Evolutionary conservation across 2,888 invertebrate species (phyloP), one percentile per base, ranked within the genome.

Genomic region (Agonopterix arenella): DNA sequence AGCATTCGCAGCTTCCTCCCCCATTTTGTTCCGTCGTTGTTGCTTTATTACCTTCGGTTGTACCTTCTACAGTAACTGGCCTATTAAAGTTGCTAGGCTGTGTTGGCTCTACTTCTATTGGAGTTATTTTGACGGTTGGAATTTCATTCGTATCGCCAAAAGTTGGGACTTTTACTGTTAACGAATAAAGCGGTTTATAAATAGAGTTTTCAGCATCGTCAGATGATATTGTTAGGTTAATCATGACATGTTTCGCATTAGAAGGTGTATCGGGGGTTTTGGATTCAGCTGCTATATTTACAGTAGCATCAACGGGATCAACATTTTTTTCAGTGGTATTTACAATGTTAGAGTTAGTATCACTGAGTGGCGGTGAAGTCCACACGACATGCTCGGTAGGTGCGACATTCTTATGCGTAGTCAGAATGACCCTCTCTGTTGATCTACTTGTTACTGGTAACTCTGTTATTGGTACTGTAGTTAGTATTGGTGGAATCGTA

Each of bases 221-320:
- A 44, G 94, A 93, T 53, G 94, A 92, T 67, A 96, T 95, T 8
- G 96, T 95, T 59, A 96, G 90, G 82, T 96, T 96, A 54, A 96
- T 93, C 59, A 95, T 86, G 63, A 96, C 92, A 64, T 93, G 92
- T 78, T 92, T 92, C 61, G 82, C 80, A 62, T 86, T 86, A 70
- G 78, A 48, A 44, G 63, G 61, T 48, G 68, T 50, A 53, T 85
- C 85, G 41, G 80, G 66, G 36, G 67, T 54, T 72, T 79, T 84
- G 37, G 78, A 68, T 59, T 83, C 76, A 54, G 68, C 56, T 49
- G 60, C 68, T 47, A 62, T 67, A 72, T 77, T 76, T 62, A 67
- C 67, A 60, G 75, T 72, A 40, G 64, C 60, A 44, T 66, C 56
- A 50, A 69, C 65, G 51, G 52, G 57, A 51, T 57, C 56, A 28